A percentile compares a stretch with the other conserved stretches of the same genome.
Conservation (phyloP, 1,140 invertebrate species). For the Drosophila punjabiensis region DNA sequence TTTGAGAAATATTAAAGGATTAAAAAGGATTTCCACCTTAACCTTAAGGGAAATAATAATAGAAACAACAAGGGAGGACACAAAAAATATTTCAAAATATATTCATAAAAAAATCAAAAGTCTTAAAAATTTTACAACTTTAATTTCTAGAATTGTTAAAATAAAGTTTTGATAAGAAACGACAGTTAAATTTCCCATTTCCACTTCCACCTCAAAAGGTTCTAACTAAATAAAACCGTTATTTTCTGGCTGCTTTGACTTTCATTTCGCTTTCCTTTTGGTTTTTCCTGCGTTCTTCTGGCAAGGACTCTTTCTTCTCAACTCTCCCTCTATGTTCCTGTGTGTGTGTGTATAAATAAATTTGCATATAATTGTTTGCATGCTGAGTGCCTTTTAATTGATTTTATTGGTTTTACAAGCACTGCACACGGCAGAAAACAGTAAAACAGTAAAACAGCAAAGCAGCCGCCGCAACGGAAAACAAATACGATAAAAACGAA, state of each 20-base stretch:
- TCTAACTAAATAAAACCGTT: slow-evolving; percentile 51
- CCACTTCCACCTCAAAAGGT: slow-evolving; percentile 6
- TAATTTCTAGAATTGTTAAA: neutral
- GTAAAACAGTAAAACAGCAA: slow-evolving; percentile 21
- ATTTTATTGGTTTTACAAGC: slow-evolving; percentile 81
- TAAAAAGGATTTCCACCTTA: neutral
- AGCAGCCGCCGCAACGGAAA: slow-evolving; percentile 16
- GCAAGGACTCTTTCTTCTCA: neutral
- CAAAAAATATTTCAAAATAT: neutral
- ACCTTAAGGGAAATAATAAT: too few species aligned
- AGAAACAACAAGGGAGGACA: too few species aligned
- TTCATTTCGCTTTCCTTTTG: slow-evolving; percentile 21
- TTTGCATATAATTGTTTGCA: slow-evolving; percentile 84
- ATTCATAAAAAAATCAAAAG: too few species aligned
- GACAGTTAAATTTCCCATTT: neutral
- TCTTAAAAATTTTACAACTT: neutral
- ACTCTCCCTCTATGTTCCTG: neutral
- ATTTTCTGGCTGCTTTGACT: slow-evolving; percentile 70
- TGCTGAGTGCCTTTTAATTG: slow-evolving; percentile 83
- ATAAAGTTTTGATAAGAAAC: neutral
- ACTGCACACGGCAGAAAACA: slow-evolving; percentile 44
- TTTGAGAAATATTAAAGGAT: neutral
- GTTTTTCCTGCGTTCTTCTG: slow-evolving; percentile 11
- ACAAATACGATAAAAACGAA: slow-evolving; percentile 15
- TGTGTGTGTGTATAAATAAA: slow-evolving; percentile 71